Evolutionary conservation across 2,888 invertebrate species (phyloP).

Genomic region (Seladonia tumulorum): DNA sequence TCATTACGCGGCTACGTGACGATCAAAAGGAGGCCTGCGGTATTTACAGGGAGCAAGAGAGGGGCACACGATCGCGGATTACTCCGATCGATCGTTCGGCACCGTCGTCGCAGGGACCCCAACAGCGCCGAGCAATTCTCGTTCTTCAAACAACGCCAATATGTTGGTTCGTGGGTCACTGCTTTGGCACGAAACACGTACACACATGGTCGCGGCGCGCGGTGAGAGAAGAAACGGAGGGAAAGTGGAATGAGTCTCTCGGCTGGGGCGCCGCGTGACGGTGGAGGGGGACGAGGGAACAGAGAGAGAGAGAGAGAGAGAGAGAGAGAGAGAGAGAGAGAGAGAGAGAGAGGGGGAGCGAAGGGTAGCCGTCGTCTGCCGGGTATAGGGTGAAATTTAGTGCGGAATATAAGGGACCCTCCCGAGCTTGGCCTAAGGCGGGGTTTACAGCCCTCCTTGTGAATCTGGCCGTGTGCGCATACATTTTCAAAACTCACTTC

Average conservation of each 20-base stretch:
- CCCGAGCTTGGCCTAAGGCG: constrained; percentile 82
- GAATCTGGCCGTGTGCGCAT: constrained; percentile 84
- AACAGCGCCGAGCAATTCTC: constrained; percentile 71
- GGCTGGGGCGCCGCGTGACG: constrained; percentile 32
- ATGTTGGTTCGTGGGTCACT: constrained; percentile 82
- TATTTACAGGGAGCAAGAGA: constrained; percentile 59
- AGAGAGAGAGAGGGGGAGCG: constrained; percentile 22
- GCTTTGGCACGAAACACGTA: constrained; percentile 76
- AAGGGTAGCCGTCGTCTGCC: constrained; percentile 51
- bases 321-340: constrained; percentile 23
- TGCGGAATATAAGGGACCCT: constrained; percentile 75
- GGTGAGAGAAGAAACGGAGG: constrained; percentile 47
- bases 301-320: background rate
- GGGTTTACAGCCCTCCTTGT: constrained; percentile 84
- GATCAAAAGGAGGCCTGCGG: constrained; percentile 63
- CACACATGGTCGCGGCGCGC: constrained; percentile 60
- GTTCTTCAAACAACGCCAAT: constrained; percentile 82
- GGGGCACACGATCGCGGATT: constrained; percentile 56
- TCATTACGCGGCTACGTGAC: constrained; percentile 70
- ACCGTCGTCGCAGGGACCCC: constrained; percentile 63
- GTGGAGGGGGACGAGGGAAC: background rate
- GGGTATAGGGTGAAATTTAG: constrained; percentile 78
- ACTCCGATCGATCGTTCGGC: constrained; percentile 63
- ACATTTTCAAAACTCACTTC: constrained; percentile 79
- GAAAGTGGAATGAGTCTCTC: constrained; percentile 43